phyloP scores from a whole-genome alignment of 1,140 invertebrate species.

The Argopecten irradians region DNA sequence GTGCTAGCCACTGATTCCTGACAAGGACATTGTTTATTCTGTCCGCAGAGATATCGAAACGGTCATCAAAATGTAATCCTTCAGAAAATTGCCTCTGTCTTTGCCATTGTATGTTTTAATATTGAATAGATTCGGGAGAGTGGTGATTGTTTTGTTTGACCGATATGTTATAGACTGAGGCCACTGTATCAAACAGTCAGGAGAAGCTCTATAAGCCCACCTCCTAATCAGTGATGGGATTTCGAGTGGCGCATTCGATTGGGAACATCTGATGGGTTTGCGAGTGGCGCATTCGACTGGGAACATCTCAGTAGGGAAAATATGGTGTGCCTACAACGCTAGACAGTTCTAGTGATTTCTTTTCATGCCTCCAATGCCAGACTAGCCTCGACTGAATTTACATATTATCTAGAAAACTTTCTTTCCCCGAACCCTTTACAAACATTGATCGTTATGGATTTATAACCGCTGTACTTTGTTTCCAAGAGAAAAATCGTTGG shows the following conservation, averaged over 20 bases:
- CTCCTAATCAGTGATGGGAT: background rate
- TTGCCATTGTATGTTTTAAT: background rate
- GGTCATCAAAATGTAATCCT: background rate
- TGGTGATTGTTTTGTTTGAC: conserved; percentile 17
- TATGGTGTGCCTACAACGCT: background rate
- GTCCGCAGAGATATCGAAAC: background rate
- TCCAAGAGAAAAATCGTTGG: too few relatives aligned
- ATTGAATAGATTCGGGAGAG: background rate
- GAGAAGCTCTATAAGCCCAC: background rate
- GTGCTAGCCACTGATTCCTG: background rate
- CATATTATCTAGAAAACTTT: background rate
- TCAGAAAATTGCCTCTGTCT: background rate
- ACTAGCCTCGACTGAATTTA: background rate
- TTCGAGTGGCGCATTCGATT: background rate
- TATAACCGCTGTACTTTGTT: background rate
- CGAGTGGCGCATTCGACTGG: background rate
- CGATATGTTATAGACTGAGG: background rate
- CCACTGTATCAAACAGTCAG: background rate
- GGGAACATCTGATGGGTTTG: background rate
- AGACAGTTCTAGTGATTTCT: background rate
- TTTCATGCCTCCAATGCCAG: background rate
- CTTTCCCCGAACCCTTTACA: background rate
- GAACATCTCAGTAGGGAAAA: background rate
- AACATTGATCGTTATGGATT: background rate
- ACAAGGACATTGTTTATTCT: conserved; percentile 18